Evolutionary conservation across 2,888 invertebrate genomes (phyloP), one percentile per base, ranked within the genome.

Genomic region (Aspidapion aeneum): DNA sequence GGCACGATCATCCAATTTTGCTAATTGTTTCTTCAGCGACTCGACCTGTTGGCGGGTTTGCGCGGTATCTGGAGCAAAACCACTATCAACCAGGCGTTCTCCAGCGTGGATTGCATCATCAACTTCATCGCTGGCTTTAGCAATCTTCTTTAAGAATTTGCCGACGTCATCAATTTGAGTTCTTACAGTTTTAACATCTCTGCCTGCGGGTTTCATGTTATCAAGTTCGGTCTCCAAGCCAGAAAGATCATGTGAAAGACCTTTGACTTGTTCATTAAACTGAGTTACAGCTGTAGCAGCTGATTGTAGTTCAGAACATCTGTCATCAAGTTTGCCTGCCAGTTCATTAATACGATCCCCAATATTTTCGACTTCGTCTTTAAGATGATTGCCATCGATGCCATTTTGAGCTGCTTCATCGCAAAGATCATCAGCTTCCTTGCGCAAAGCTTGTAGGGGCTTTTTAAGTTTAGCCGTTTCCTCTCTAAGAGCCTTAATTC

Each of bases 221-320:
- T 94, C 94, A 49, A 97, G 80, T 69, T 95, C 93, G 61, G 87
- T 87, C 75, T 97, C 96, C 60, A 97, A 80, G 61, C 87, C 88
- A 0, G 89, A 85, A 1, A 97, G 80, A 75, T 95, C 91, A 67
- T 89, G 85, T 18, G 88, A 87, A 1, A 96, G 82, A 51, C 80
- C 84, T 80, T 94, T 95, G 16, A 94, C 89, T 81, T 92, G 90
- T 67, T 94, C 94, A 80, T 93, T 93, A 81, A 95, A 95, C 73
- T 92, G 91, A 0, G 92, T 87, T 57, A 94, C 89, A 0, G 94
- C 94, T 0, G 90, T 91, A 0, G 94, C 92, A 0, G 94, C 94
- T 0, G 92, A 92, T 68, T 94, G 93, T 59, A 96, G 79, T 69
- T 90, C 87, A 57, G 88, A 88, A 72, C 90, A 89, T 2, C 94